phyloP scores from a whole-genome alignment of 2,113 vertebrate genomes.

The Sakesphorus luctuosus region DNA sequence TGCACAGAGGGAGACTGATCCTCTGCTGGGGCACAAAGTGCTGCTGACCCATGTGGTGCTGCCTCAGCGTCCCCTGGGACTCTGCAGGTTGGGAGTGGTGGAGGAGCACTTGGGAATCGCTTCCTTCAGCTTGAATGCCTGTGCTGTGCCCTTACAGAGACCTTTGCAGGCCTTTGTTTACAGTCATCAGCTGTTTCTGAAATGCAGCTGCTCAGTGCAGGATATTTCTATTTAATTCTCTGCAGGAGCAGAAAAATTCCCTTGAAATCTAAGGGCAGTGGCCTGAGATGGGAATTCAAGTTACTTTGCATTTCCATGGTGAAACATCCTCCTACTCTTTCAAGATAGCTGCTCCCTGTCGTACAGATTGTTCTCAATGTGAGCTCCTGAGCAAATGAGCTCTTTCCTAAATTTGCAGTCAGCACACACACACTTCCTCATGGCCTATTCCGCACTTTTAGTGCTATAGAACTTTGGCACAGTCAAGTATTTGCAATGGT shows the following conservation, averaged over 20 bases:
- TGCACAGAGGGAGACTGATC: background rate
- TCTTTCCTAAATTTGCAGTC: background rate
- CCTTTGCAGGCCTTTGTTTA: background rate
- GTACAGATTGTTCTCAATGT: background rate
- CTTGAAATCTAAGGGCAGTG: background rate
- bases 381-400: background rate
- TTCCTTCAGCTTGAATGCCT: background rate
- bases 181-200: background rate
- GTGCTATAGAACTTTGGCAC: background rate
- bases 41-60: background rate
- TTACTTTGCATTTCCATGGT: background rate
- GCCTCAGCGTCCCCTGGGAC: background rate
- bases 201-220: background rate
- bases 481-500: background rate
- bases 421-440: background rate
- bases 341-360: background rate
- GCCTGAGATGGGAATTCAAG: background rate
- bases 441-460: background rate
- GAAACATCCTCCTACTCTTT: background rate
- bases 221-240: background rate
- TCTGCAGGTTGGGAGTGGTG: background rate
- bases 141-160: background rate
- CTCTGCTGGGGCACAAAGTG: background rate
- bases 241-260: background rate
- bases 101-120: background rate